These are phyloP conservation scores for Hippopotamus amphibius DNA, from an alignment of 2,113 vertebrate species.

Conservation along the genomic window DNA sequence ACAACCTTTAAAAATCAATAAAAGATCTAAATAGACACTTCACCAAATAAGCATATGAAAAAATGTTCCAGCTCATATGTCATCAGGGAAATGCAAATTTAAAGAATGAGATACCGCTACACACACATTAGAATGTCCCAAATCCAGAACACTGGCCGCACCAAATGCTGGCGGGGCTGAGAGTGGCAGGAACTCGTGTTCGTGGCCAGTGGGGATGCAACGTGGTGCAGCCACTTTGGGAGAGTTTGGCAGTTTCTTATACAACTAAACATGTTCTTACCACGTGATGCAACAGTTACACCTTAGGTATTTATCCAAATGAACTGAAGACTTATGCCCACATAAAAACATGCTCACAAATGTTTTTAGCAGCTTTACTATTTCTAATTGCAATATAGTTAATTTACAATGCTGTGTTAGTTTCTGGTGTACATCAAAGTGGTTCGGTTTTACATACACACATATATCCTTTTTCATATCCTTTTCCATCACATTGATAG, in stretches of 20 bases:
- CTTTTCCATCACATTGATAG: not conserved
- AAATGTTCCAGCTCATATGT: not conserved
- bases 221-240: not conserved
- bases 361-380: not conserved
- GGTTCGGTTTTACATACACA: not conserved
- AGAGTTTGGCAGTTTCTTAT: not conserved
- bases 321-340: not conserved
- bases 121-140: not conserved
- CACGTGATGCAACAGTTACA: not conserved
- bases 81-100: not conserved
- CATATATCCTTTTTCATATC: not conserved
- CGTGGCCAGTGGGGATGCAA: not conserved
- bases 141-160: not conserved
- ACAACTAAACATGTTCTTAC: not conserved
- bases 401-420: not conserved
- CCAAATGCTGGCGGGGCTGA: accelerated
- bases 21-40: not conserved
- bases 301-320: not conserved
- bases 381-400: not conserved
- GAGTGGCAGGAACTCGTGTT: too few species aligned
- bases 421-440: not conserved
- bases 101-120: not conserved
- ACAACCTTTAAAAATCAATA: not conserved
- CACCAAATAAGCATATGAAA: not conserved
- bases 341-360: not conserved